phyloP scores from a whole-genome alignment of 2,113 vertebrate species.

The Psophia crepitans region DNA sequence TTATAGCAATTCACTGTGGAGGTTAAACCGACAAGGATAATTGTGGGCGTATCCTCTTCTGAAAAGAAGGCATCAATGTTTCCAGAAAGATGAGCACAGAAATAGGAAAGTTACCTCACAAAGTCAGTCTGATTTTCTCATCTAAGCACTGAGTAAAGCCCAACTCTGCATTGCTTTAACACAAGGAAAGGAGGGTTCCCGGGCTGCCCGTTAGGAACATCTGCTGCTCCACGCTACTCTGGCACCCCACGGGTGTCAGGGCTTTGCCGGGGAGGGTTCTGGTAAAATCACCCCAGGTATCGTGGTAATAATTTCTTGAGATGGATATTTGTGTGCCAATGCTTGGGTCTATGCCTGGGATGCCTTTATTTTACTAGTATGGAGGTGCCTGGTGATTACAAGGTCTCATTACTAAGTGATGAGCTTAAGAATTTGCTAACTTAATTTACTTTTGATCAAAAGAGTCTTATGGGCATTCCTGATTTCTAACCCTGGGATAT shows the following conservation, averaged over 20 bases:
- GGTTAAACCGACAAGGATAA: background rate
- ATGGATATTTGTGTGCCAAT: background rate
- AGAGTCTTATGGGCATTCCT: background rate
- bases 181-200: background rate
- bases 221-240: background rate
- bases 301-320: background rate
- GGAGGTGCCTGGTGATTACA: background rate
- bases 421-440: background rate
- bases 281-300: background rate
- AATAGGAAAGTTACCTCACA: conserved; percentile 10
- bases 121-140: conserved; percentile 20
- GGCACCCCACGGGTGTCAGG: background rate
- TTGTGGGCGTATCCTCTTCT: background rate
- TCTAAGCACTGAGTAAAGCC: background rate
- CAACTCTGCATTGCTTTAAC: background rate
- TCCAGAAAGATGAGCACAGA: background rate
- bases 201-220: background rate
- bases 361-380: background rate
- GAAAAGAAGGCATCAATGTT: background rate
- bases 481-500: background rate
- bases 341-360: background rate
- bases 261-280: background rate
- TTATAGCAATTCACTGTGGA: background rate
- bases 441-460: background rate
- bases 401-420: background rate